Evolutionary conservation across 2,797 vertebrate species (phyloP).

Genomic region (Aeoliscus strigatus): DNA sequence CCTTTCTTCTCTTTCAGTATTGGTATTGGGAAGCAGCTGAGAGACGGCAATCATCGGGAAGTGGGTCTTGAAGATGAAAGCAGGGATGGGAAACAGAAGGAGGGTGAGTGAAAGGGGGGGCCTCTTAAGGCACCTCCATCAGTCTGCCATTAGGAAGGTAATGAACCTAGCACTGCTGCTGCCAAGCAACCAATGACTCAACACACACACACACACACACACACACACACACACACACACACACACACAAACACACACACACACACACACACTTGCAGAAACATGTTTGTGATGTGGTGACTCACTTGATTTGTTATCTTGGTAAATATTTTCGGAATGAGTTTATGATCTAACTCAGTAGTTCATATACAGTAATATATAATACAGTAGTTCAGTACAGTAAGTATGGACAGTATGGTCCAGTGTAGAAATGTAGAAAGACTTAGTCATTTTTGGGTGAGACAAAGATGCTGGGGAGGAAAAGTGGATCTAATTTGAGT

Average conservation of each 20-base stretch:
- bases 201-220: constrained; percentile 15
- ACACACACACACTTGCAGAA: constrained; percentile 5
- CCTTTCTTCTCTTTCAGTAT: constrained; percentile 42
- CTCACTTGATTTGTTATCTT: no score
- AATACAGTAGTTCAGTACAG: no score
- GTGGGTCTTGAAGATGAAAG: constrained; percentile 54
- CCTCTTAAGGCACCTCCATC: constrained; percentile 68
- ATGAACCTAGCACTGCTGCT: constrained; percentile 65
- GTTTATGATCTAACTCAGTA: no score
- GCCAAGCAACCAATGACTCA: constrained; percentile 65
- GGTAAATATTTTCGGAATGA: no score
- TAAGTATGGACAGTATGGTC: no score
- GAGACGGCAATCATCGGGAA: constrained; percentile 62
- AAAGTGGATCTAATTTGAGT: no score
- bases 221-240: constrained; percentile 18
- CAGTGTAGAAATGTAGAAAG: no score
- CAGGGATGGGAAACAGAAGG: constrained; percentile 45
- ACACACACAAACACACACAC: no score
- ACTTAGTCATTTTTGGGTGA: no score
- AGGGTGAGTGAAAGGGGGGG: constrained; percentile 50
- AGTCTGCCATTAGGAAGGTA: constrained; percentile 70
- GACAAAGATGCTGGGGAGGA: no score
- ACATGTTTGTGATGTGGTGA: no score
- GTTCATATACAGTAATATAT: no score
- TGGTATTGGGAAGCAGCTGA: constrained; percentile 38